Evolutionary conservation across 2,888 invertebrate genomes (phyloP).

Genomic region (Ditula angustiorana): DNA sequence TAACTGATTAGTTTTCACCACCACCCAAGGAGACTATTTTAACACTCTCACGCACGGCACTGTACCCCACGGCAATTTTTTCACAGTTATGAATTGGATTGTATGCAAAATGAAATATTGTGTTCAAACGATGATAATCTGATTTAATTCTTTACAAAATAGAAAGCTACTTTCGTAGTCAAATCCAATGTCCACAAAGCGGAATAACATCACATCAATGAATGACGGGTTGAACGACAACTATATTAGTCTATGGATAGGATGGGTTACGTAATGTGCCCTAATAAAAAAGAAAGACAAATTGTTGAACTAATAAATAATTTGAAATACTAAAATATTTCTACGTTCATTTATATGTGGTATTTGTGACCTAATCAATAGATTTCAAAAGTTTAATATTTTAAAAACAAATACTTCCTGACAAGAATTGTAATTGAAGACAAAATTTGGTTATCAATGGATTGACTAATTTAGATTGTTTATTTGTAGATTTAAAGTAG

Average conservation of each 20-base stretch:
- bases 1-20: conserved; percentile 56
- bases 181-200: conserved; percentile 41
- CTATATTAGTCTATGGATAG: conserved; percentile 32
- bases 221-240: conserved; percentile 39
- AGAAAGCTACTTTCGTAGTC: conserved; percentile 79
- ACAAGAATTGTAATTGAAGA: too few species aligned
- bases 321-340: too few species aligned
- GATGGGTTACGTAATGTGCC: conserved; percentile 32
- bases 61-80: conserved; percentile 36
- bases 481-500: too few species aligned
- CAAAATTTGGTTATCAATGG: too few species aligned
- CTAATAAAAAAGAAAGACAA: conserved; percentile 3
- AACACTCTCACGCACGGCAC: conserved; percentile 45
- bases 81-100: background rate
- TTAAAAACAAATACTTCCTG: too few species aligned
- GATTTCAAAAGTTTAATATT: too few species aligned
- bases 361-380: too few species aligned
- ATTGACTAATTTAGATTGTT: too few species aligned
- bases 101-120: background rate
- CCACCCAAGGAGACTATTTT: conserved; percentile 37
- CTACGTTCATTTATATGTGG: too few species aligned
- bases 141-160: conserved; percentile 48
- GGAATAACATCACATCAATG: conserved; percentile 51
- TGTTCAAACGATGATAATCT: conserved; percentile 9
- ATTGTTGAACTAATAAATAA: too few species aligned